Percentiles rank a stretch among this genome's conserved stretches.
phyloP scores from a whole-genome alignment of 1,140 invertebrate genomes.

The Heterodera carotae region DNA sequence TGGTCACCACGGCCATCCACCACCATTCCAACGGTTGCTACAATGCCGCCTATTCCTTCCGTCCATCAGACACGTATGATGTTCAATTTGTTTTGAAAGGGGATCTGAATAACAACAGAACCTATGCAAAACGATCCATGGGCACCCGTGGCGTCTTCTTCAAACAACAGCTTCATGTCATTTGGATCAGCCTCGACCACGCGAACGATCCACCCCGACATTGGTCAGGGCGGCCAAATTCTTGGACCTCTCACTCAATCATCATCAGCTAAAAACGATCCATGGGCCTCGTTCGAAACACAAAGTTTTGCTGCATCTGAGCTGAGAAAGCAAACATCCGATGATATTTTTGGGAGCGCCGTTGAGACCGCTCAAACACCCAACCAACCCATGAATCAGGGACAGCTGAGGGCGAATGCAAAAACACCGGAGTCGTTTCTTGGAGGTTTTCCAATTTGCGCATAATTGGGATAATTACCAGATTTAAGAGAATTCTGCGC shows the following conservation, averaged over 20 bases:
- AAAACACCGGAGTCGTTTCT: conserved; percentile 89
- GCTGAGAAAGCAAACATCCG: conserved; percentile 12
- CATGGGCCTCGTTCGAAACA: conserved; percentile 45
- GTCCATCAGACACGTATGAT: not conserved
- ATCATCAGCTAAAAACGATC: conserved; percentile 38
- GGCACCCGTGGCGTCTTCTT: conserved; percentile 31
- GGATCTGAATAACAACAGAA: not conserved
- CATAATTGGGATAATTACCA: not conserved
- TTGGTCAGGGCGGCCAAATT: not conserved
- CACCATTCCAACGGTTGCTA: conserved; percentile 27
- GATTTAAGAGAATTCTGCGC: conserved; percentile 77
- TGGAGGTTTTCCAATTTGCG: conserved; percentile 67
- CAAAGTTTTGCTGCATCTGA: conserved; percentile 22
- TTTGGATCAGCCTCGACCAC: conserved; percentile 24
- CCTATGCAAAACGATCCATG: conserved; percentile 41
- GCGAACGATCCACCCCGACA: not conserved
- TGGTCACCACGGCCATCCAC: conserved; percentile 45
- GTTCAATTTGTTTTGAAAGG: conserved; percentile 8
- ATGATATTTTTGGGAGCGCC: conserved; percentile 15
- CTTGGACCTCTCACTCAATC: not conserved
- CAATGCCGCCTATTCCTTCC: not conserved
- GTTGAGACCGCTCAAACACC: conserved; percentile 8
- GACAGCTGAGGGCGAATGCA: conserved; percentile 64
- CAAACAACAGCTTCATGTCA: not conserved
- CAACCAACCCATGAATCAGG: conserved; percentile 6